phyloP scores from a whole-genome alignment of 2,888 invertebrate species.

The Pyrrhia umbra region DNA sequence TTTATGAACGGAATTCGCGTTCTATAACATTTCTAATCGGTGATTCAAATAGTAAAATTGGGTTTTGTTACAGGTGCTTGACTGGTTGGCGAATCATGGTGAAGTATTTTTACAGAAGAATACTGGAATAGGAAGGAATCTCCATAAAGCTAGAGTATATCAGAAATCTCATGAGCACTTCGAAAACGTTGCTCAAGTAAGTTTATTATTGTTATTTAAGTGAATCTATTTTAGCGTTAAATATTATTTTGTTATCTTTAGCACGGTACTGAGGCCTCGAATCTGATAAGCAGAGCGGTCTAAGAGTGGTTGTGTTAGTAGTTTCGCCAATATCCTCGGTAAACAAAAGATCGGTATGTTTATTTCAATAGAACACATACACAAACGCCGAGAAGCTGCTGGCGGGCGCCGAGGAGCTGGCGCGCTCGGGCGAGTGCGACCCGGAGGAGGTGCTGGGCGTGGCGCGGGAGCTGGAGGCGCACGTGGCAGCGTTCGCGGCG shows the following conservation, averaged over 20 bases:
- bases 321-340: no score
- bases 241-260: no score
- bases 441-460: slow-evolving; percentile 98
- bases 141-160: slow-evolving; percentile 98
- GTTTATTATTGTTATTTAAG: slow-evolving; percentile 67
- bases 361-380: slow-evolving; percentile 96
- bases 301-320: no score
- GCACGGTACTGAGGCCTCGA: no score
- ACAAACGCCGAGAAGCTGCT: slow-evolving; percentile 99
- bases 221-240: not conserved
- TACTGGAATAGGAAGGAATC: slow-evolving; percentile 98
- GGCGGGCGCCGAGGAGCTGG: slow-evolving; percentile 98
- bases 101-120: slow-evolving; percentile 99
- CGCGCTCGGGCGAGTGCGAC: slow-evolving; percentile 98
- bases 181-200: slow-evolving; percentile 98
- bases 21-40: not conserved
- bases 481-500: slow-evolving; percentile 98
- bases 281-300: no score
- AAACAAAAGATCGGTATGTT: no score
- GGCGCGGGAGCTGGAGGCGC: slow-evolving; percentile 97
- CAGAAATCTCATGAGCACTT: slow-evolving; percentile 99
- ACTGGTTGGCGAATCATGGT: slow-evolving; percentile 99
- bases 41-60: not conserved
- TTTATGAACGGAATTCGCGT: no score
- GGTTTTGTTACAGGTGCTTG: slow-evolving; percentile 93